Base-by-base conservation (phyloP, 30 jellyfish, hydroid and myxozoan species). In the Morbakka virulenta region DNA sequence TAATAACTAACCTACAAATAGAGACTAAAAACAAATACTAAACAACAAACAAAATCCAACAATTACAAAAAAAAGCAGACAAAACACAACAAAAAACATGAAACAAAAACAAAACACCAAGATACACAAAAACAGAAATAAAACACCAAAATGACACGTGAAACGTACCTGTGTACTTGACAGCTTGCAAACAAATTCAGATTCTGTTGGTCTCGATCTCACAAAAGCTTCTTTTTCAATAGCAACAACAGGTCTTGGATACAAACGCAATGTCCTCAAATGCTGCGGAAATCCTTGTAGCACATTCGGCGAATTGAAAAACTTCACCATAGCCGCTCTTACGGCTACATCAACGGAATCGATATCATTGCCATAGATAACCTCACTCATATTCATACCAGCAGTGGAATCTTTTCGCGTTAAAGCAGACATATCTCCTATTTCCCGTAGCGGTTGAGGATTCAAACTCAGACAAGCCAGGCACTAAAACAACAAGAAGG, bases 311-410 rank as follows among this genome's bases (percentile, higher is more conserved):
- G 97, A 89, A 9, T 74, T 32, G 81, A 89, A 89, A 81, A 89
- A 89, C 48, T 82, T 81, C 26, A 79, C 95, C 52, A 89, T 84
- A 24, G 95, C 88, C 28, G 93, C 86, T 50, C 97, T 87, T 20
- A 89, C 93, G 0, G 97, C 97, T 9, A 89, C 90, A 34, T 89
- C 97, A 0, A 89, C 92, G n/a, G 97, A 89, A 69, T 89, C 97
- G 57, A 89, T 89, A 69, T 89, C 97, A 69, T 89, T 89, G 57
- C 97, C 97, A 63, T 81, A 89, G 0, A 89, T 62, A 50, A 69
- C 26, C 57, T 89, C 87, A 53, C 85, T 81, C 52, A 71, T 78
- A 50, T 74, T 67, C 0, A 79, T 36, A 51, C 88, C 88, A 21
- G 87, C 34, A 21, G 79, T 62, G 24, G 92, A 41, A 21, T 69